Evolutionary conservation across 2,797 vertebrate species (phyloP), one percentile per base, ranked within the genome.

Genomic region (Sebastes diaconus): DNA sequence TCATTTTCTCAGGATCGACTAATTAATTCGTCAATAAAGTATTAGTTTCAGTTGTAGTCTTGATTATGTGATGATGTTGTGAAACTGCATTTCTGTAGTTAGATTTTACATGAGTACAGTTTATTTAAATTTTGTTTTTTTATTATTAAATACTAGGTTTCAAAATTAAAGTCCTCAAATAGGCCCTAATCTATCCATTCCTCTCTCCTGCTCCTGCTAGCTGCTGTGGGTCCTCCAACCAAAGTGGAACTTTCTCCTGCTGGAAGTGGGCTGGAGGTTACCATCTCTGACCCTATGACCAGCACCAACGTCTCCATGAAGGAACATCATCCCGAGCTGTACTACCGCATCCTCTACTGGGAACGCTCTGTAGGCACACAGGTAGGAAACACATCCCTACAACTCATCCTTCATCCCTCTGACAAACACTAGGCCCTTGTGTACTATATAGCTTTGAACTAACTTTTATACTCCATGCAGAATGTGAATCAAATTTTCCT

Each of bases 161-260:
- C 3, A 20, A 18, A 50, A 50, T 10, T 30, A 13, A 12, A 22
- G 46, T 50, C 18, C 46, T 8, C 46, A 50, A 50, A 50, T 20
- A 50, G 46, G 5, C 25, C 16, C 25, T 29, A 10, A 54, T 57
- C 8, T 9, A 4, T 29, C 22, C 12, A 4, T 27, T 27, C 25
- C 18, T 68, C 24, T 74, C 36, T 68, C n/a, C 25, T 12, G 3
- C 36, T 50, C 57, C 12, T 67, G 16, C 42, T 27, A 95, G 95
- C 94, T 66, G 12, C 3, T 5, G 2, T 96, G 57, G 95, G 95
- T 20, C 94, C 95, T n/a, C 95, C 95, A 1, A 73, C 83, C 68
- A 84, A 46, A 24, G 85, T 96, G 14, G 5, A 32, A 1, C 81
- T 95, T 3, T 52, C 30, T 12, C 61, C 72, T 18, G 78, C 81